A percentile compares a stretch with the other conserved stretches of the same genome.
Evolutionary conservation across 2,113 vertebrate genomes (phyloP).

Genomic region (Phylloscopus whistleri): DNA sequence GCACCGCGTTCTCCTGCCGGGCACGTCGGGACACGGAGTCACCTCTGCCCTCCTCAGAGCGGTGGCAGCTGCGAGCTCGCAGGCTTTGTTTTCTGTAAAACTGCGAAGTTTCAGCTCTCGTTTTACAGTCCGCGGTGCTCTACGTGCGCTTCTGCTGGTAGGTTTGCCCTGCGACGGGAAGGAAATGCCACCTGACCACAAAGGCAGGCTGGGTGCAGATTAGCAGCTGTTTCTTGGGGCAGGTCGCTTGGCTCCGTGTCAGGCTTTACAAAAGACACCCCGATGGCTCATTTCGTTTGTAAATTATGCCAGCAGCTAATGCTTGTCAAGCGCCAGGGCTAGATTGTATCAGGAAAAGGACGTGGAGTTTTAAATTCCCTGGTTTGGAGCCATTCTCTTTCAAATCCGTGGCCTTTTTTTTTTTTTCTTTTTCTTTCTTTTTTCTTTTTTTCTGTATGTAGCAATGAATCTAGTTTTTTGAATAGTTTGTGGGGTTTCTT

Average conservation of each 20-base stretch:
- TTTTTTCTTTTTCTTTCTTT: background rate
- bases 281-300: background rate
- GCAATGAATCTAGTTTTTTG: background rate
- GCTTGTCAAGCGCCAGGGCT: background rate
- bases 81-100: accelerated
- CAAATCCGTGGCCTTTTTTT: background rate
- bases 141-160: background rate
- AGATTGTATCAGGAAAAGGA: background rate
- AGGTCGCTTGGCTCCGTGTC: background rate
- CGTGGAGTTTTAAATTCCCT: background rate
- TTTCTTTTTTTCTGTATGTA: background rate
- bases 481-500: background rate
- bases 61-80: accelerated
- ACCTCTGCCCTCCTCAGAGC: accelerated
- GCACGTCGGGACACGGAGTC: accelerated
- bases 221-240: background rate
- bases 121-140: accelerated
- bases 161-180: background rate
- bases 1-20: accelerated
- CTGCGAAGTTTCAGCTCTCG: accelerated
- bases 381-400: background rate
- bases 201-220: accelerated
- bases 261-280: background rate
- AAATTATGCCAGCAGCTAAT: background rate
- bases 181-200: background rate